Conservation (phyloP, 2,113 vertebrate species). For the Marmota flaviventris region DNA sequence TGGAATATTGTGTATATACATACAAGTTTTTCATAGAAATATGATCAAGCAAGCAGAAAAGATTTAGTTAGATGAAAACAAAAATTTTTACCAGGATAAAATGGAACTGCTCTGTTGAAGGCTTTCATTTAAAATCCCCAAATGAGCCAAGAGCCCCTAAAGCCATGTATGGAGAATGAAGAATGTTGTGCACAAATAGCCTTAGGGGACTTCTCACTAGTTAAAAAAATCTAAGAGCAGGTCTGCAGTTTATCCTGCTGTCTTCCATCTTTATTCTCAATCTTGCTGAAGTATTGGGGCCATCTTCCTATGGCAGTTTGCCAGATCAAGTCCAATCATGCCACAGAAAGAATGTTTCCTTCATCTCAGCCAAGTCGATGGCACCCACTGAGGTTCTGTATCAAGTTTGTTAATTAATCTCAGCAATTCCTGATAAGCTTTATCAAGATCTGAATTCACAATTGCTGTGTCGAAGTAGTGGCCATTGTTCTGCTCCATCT, state of each 20-base stretch:
- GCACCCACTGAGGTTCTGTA: slow-evolving; percentile 99
- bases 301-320: slow-evolving; percentile 61
- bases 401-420: slow-evolving; percentile 96
- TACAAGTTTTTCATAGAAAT: slow-evolving; percentile 70
- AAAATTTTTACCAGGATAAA: slow-evolving; percentile 78
- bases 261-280: slow-evolving; percentile 49
- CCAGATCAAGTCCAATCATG: slow-evolving; percentile 63
- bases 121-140: slow-evolving; percentile 77
- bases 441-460: slow-evolving; percentile 95
- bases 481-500: slow-evolving; percentile 97
- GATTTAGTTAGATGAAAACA: slow-evolving; percentile 79
- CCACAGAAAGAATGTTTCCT: slow-evolving; percentile 59
- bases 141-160: slow-evolving; percentile 68
- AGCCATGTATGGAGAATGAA: slow-evolving; percentile 65
- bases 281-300: slow-evolving; percentile 54
- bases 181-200: slow-evolving; percentile 64
- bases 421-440: slow-evolving; percentile 94
- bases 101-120: slow-evolving; percentile 77
- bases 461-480: slow-evolving; percentile 96
- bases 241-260: slow-evolving; percentile 54
- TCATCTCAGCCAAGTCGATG: slow-evolving; percentile 96
- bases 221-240: slow-evolving; percentile 64
- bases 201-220: slow-evolving; percentile 53
- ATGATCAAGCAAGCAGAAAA: slow-evolving; percentile 79
- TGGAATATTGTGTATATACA: slow-evolving; percentile 76